Base-by-base conservation (phyloP, 2,797 vertebrate genomes). In the Phaenicophaeus curvirostris region DNA sequence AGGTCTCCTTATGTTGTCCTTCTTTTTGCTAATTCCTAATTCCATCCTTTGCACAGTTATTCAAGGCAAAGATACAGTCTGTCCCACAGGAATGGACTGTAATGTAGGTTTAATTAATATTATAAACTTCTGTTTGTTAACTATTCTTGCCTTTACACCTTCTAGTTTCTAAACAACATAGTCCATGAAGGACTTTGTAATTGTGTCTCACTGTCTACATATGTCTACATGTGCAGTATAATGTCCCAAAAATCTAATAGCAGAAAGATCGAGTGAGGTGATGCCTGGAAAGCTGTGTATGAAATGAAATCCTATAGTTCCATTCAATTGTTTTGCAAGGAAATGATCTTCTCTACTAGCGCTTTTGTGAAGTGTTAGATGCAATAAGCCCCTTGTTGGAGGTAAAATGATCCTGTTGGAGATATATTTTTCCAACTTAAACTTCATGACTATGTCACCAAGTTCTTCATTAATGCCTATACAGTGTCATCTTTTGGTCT, bases 1-100 rank as follows among this genome's bases (percentile, higher is more conserved):
- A 65, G 69, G 54, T 91, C 68, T 88, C 79, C 79, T 91, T 94
- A 72, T 89, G 76, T 93, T 92, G 51, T 50, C 76, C 61, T 85
- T 85, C 24, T 82, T 91, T 83, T 83, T 68, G 13, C 54, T 90
- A 51, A 41, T 86, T 90, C 72, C 72, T 87, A 46, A 50, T 94
- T 90, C 37, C 39, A 89, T 30, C 50, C 44, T 83, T 39, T 85
- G 46, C 42, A 35, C 3, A 42, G 53, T 79, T 90, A 33, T 85
- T 57, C 23, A 65, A 78, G 21, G 46, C 61, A 93, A 75, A 74
- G 50, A 50, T 15, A 28, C 1, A 5, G 27, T 61, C 44, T 83
- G n/a, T 77, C 28, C 21, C 57, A 65, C 6, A 48, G 48, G 50
- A 75, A 65, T 25, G 54, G 46, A 84, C 44, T 65, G 63, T 69